These are phyloP conservation scores for Chrysomela aeneicollis DNA, from an alignment of 2,888 invertebrate species.

Conservation along the genomic window DNA sequence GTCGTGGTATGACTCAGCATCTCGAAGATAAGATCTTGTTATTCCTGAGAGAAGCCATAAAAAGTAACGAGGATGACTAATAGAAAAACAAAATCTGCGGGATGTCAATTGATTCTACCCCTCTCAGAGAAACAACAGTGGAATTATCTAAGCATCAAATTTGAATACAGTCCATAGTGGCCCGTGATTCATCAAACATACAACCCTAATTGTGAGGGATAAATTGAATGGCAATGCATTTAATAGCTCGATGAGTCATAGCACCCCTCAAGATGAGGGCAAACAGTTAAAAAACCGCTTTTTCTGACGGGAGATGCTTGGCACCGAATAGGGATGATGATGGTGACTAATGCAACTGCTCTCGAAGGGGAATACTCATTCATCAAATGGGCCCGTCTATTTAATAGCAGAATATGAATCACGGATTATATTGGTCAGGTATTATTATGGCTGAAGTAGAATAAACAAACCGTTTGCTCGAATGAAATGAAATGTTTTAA, in stretches of 20 bases:
- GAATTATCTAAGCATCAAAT: conserved; percentile 15
- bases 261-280: conserved; percentile 11
- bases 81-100: conserved; percentile 10
- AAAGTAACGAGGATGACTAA: conserved; percentile 8
- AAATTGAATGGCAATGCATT: conserved; percentile 29
- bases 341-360: conserved; percentile 14
- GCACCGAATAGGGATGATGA: conserved; percentile 13
- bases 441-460: no score
- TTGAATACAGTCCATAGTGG: conserved; percentile 5
- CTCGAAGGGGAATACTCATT: conserved; percentile 19
- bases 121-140: conserved; percentile 3
- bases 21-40: conserved; percentile 1
- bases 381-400: not conserved
- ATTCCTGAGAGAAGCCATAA: not conserved
- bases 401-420: conserved; percentile 5
- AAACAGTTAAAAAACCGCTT: conserved; percentile 18
- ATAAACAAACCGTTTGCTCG: no score
- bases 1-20: not conserved
- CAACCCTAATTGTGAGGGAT: conserved; percentile 21
- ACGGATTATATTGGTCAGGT: not conserved
- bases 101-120: conserved; percentile 20
- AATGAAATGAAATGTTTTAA: no score
- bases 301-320: conserved; percentile 7
- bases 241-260: conserved; percentile 18
- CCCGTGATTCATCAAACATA: conserved; percentile 13